phyloP scores from a whole-genome alignment of 2,888 invertebrate genomes.

The Teinopalpus imperialis region DNA sequence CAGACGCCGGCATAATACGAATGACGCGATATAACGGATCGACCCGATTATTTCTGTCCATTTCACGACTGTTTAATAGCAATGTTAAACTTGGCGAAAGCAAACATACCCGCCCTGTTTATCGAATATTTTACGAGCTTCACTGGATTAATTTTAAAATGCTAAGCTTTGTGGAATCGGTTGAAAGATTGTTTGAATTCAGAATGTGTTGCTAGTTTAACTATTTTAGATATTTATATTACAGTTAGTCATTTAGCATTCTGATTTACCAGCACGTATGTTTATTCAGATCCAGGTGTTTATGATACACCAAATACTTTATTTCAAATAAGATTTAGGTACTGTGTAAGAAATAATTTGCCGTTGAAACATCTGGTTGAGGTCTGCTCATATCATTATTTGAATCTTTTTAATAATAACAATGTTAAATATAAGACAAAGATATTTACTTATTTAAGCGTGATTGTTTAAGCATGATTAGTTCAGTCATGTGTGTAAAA shows the following conservation, averaged over 20 bases:
- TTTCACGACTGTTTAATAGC: slow-evolving; percentile 82
- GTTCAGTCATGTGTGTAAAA: too few relatives aligned
- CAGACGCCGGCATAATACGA: slow-evolving; percentile 73
- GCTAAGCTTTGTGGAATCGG: slow-evolving; percentile 69
- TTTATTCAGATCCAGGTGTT: slow-evolving; percentile 74
- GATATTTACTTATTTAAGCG: too few relatives aligned
- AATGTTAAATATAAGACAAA: slow-evolving; percentile 19
- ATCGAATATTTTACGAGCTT: slow-evolving; percentile 80
- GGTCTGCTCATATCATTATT: slow-evolving; percentile 49
- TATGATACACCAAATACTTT: slow-evolving; percentile 74
- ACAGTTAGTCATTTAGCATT: slow-evolving; percentile 79
- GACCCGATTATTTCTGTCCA: slow-evolving; percentile 80
- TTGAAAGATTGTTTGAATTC: slow-evolving; percentile 75
- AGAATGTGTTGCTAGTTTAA: slow-evolving; percentile 60
- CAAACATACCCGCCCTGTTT: slow-evolving; percentile 79
- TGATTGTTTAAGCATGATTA: too few relatives aligned
- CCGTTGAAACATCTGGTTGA: slow-evolving; percentile 63
- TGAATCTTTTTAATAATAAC: slow-evolving; percentile 24
- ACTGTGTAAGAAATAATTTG: slow-evolving; percentile 66
- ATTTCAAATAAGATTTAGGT: slow-evolving; percentile 70
- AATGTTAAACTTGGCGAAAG: slow-evolving; percentile 79
- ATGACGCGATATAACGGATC: slow-evolving; percentile 78
- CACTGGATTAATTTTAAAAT: slow-evolving; percentile 77
- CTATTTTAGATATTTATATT: slow-evolving; percentile 77
- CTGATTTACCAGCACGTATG: slow-evolving; percentile 77